These are phyloP conservation scores for Hippoglossus stenolepis DNA, from an alignment of 2,113 vertebrate species.

Conservation along the genomic window DNA sequence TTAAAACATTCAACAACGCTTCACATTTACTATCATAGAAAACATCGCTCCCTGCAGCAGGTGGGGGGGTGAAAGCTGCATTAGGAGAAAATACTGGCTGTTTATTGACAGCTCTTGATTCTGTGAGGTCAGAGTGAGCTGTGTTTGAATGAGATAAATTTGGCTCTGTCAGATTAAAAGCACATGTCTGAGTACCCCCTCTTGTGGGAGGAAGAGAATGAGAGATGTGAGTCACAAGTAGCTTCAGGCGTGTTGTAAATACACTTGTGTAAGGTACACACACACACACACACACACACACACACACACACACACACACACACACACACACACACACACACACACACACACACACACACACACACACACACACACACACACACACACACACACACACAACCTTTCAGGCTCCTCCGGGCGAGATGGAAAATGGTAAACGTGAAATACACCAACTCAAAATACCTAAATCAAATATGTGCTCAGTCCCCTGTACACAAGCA, in stretches of 20 bases:
- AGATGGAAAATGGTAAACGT: slow-evolving; percentile 2
- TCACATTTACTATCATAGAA: too few relatives aligned
- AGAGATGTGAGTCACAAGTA: slow-evolving; percentile 30
- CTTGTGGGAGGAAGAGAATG: not conserved
- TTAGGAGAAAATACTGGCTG: not conserved
- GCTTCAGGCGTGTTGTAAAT: slow-evolving; percentile 33
- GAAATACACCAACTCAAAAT: not conserved
- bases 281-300: not conserved
- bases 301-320: slow-evolving; percentile 33
- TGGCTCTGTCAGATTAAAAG: slow-evolving; percentile 26
- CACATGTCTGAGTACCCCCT: not conserved
- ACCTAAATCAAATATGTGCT: too few relatives aligned
- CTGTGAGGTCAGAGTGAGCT: not conserved
- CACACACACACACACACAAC: slow-evolving; percentile 27
- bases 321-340: slow-evolving; percentile 35
- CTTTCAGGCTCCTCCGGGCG: slow-evolving; percentile 1
- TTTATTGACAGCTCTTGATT: slow-evolving; percentile 14
- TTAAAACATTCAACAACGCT: too few relatives aligned
- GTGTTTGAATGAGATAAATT: slow-evolving; percentile 12
- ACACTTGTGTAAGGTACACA: slow-evolving; percentile 20
- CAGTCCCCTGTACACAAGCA: too few relatives aligned
- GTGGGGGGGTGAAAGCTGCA: slow-evolving; percentile 3
- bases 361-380: slow-evolving; percentile 31
- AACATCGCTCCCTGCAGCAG: not conserved
- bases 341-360: slow-evolving; percentile 32